Evolutionary conservation across 1,140 invertebrate species (phyloP).

Genomic region (Panagrolaimus sp.): DNA sequence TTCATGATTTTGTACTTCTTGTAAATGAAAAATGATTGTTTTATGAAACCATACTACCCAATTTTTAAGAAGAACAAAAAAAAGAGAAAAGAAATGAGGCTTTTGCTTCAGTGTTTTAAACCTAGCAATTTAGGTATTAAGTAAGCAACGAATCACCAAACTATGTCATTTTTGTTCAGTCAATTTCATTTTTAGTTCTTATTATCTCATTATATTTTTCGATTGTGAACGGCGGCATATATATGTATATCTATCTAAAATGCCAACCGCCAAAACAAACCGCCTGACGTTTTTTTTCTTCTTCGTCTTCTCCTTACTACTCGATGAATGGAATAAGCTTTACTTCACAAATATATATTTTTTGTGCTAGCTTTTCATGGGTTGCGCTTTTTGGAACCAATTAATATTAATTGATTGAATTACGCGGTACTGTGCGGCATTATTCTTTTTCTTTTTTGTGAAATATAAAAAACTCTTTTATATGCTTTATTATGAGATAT

Average conservation of each 20-base stretch:
- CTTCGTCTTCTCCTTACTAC: too few species aligned
- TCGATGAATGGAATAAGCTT: too few species aligned
- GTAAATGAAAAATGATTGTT: neutral
- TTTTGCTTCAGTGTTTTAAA: neutral
- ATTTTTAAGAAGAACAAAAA: neutral
- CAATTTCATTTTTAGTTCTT: conserved; percentile 3
- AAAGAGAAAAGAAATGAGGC: neutral
- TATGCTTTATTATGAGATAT: neutral
- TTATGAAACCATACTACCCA: neutral
- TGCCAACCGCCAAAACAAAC: too few species aligned
- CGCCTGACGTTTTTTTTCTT: too few species aligned
- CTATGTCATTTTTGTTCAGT: neutral
- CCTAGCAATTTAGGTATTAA: neutral
- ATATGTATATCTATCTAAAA: too few species aligned
- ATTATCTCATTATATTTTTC: conserved; percentile 13
- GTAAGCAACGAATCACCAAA: neutral
- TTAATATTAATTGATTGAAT: conserved; percentile 14
- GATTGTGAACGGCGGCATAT: neutral
- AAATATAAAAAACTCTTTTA: neutral
- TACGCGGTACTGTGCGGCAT: conserved; percentile 12
- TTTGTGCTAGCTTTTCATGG: neutral
- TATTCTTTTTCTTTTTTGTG: neutral
- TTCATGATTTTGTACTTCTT: neutral
- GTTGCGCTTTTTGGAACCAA: conserved; percentile 13
- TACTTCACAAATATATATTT: neutral